Percentiles rank a stretch among this genome's conserved stretches.
These are phyloP conservation scores for Sebastes hubbsi DNA, from an alignment of 2,797 vertebrate genomes.

Conservation along the genomic window DNA sequence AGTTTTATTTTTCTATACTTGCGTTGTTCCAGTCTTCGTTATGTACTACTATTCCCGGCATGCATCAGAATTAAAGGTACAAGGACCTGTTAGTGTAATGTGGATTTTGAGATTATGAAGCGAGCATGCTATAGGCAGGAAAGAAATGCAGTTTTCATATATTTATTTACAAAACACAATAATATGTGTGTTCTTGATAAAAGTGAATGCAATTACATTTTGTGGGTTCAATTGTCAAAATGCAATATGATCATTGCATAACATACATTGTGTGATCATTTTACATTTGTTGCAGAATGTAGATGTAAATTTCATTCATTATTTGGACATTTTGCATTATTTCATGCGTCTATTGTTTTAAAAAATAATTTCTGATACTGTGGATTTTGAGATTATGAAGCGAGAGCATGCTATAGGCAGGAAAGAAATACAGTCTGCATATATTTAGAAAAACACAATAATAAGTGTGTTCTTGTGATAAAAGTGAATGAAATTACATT, in stretches of 20 bases:
- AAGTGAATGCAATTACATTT: background rate
- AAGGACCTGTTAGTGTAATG: background rate
- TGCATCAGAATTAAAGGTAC: constrained; percentile 32
- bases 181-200: background rate
- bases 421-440: background rate
- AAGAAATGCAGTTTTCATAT: background rate
- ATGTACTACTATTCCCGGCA: constrained; percentile 60
- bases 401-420: background rate
- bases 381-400: background rate
- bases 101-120: background rate
- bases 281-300: background rate
- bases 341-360: background rate
- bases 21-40: rapidly evolving
- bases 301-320: background rate
- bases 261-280: background rate
- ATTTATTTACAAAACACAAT: background rate
- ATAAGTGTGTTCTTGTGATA: background rate
- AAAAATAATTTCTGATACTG: background rate
- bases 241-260: background rate
- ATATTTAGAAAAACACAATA: background rate
- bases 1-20: constrained; percentile 8
- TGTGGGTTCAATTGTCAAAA: background rate
- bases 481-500: background rate
- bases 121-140: background rate
- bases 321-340: background rate